Evolutionary conservation across 92 coral and sea anemone species (phyloP).

Genomic region (Epizoanthus ramosus): DNA sequence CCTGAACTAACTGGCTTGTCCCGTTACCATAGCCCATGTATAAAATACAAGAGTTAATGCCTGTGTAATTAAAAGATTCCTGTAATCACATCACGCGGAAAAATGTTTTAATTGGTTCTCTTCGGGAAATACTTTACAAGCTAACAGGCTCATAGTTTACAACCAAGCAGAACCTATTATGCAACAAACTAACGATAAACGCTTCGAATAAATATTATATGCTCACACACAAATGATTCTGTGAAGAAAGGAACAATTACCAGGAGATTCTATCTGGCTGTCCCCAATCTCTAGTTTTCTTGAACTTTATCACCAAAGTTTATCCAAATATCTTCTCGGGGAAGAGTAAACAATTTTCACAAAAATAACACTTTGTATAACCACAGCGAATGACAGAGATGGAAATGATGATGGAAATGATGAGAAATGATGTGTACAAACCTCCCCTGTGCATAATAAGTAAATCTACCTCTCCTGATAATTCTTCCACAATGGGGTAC

Average conservation of each 20-base stretch:
- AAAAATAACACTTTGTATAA: too few species aligned
- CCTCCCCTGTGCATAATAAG: neutral
- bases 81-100: neutral
- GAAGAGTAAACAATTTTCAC: too few species aligned
- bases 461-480: neutral
- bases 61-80: too few species aligned
- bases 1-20: too few species aligned
- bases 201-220: constrained; percentile 1
- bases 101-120: neutral
- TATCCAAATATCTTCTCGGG: too few species aligned
- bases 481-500: neutral
- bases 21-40: too few species aligned
- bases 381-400: too few species aligned
- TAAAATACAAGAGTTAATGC: too few species aligned
- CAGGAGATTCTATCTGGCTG: too few species aligned
- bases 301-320: too few species aligned
- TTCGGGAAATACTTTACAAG: neutral
- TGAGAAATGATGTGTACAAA: neutral
- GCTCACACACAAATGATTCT: neutral
- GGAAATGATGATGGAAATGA: too few species aligned
- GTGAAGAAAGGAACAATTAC: neutral
- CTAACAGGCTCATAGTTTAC: neutral
- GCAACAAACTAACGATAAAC: neutral
- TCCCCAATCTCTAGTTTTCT: too few species aligned
- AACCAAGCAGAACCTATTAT: neutral